Evolutionary conservation across 2,113 vertebrate genomes (phyloP).

Genomic region (Pelmatolapia mariae): DNA sequence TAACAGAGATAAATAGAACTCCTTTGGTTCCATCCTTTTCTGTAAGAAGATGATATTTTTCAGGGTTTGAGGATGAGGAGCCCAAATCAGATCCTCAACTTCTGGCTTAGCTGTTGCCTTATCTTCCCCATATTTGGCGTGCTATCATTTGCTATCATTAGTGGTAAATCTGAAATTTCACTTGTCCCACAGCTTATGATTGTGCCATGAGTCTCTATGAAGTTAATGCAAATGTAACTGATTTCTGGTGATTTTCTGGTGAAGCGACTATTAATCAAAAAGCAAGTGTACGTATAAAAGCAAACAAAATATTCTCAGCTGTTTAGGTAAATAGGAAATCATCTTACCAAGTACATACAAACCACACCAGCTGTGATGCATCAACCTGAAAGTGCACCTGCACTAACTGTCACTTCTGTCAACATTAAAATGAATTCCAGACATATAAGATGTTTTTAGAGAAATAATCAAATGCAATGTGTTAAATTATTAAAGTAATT

Average conservation of each 20-base stretch:
- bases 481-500: background rate
- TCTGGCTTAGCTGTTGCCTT: background rate
- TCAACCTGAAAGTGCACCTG: background rate
- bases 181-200: background rate
- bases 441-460: background rate
- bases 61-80: background rate
- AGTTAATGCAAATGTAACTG: background rate
- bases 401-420: background rate
- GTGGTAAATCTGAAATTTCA: background rate
- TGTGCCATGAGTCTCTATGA: background rate
- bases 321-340: background rate
- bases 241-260: slow-evolving; percentile 5
- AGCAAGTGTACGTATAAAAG: background rate
- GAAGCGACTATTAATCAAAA: background rate
- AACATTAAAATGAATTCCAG: background rate
- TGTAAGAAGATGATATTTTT: slow-evolving; percentile 67
- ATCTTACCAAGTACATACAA: background rate
- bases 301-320: background rate
- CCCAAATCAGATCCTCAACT: slow-evolving; percentile 18
- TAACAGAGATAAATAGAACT: slow-evolving; percentile 70
- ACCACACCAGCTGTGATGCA: background rate
- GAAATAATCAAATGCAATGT: background rate
- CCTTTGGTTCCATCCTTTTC: slow-evolving; percentile 51
- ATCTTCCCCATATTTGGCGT: background rate
- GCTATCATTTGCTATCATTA: slow-evolving; percentile 20